These are phyloP conservation scores for Phengaris arion DNA, from an alignment of 2,888 invertebrate species.

Conservation along the genomic window DNA sequence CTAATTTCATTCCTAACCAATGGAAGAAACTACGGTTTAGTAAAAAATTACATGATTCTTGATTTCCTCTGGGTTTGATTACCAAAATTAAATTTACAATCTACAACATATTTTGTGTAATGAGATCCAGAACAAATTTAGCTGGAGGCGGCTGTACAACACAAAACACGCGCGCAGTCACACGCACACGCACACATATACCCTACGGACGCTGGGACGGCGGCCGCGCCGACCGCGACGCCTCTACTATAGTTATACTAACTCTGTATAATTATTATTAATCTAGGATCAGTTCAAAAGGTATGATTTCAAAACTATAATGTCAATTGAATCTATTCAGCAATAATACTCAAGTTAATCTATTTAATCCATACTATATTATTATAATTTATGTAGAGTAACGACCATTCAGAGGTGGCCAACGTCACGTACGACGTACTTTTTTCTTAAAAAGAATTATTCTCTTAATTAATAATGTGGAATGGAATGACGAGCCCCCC, in stretches of 20 bases:
- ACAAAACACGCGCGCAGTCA: conserved; percentile 40
- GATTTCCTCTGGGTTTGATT: conserved; percentile 58
- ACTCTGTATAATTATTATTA: conserved; percentile 62
- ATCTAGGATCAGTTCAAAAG: conserved; percentile 63
- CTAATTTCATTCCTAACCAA: conserved; percentile 70
- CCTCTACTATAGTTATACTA: conserved; percentile 50
- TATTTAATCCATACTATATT: conserved; percentile 76
- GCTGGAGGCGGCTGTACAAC: conserved; percentile 49
- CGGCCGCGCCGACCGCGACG: conserved; percentile 43
- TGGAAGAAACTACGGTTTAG: conserved; percentile 71
- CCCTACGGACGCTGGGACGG: conserved; percentile 38
- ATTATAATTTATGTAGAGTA: conserved; percentile 63
- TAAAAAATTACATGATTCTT: conserved; percentile 78
- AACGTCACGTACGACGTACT: conserved; percentile 61
- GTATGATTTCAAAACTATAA: conserved; percentile 53
- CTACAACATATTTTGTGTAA: conserved; percentile 66
- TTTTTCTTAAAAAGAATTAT: conserved; percentile 69
- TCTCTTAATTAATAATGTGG: conserved; percentile 76
- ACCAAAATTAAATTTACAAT: conserved; percentile 68
- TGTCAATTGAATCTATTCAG: conserved; percentile 71
- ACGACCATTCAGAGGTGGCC: conserved; percentile 55
- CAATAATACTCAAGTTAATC: conserved; percentile 78
- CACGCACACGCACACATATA: conserved; percentile 40
- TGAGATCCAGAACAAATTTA: conserved; percentile 70
- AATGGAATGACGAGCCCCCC: conserved; percentile 76